These are phyloP conservation scores for Sebastiscus tertius DNA, from an alignment of 2,797 vertebrate species.

Conservation along the genomic window DNA sequence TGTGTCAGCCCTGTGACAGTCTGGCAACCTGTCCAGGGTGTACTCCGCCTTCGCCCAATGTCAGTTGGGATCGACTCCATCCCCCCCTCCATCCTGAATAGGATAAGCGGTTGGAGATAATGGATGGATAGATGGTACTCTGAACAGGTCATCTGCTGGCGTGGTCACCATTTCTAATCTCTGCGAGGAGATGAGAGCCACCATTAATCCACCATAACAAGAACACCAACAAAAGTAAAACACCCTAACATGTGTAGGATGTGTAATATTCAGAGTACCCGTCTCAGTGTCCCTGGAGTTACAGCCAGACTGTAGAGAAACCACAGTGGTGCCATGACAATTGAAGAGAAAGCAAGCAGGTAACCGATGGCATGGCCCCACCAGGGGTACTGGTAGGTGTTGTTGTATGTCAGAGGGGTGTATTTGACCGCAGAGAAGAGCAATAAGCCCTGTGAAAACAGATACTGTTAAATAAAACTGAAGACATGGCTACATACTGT, in stretches of 20 bases:
- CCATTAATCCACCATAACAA: background rate
- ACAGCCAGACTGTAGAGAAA: slow-evolving; percentile 60
- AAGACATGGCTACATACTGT: background rate
- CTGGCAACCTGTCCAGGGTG: too few relatives aligned
- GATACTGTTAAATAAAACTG: background rate
- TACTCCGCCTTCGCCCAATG: too few relatives aligned
- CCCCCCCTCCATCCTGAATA: too few relatives aligned
- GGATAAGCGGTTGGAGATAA: too few relatives aligned
- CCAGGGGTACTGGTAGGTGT: slow-evolving; percentile 73
- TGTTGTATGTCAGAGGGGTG: slow-evolving; percentile 70
- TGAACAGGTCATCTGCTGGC: slow-evolving; percentile 1
- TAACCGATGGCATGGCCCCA: slow-evolving; percentile 73
- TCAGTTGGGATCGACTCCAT: too few relatives aligned
- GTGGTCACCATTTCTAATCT: background rate
- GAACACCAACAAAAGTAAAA: background rate
- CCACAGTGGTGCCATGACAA: slow-evolving; percentile 65
- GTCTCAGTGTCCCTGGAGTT: slow-evolving; percentile 44
- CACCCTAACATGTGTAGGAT: background rate
- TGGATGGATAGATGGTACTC: background rate
- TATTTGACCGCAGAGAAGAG: slow-evolving; percentile 70
- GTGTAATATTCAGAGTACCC: slow-evolving; percentile 42
- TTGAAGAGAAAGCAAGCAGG: slow-evolving; percentile 71
- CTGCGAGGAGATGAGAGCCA: background rate
- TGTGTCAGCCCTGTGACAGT: too few relatives aligned
- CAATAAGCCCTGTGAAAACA: slow-evolving; percentile 57